Evolutionary conservation across 2,797 vertebrate species (phyloP).

Genomic region (Epinephelus malabaricus): DNA sequence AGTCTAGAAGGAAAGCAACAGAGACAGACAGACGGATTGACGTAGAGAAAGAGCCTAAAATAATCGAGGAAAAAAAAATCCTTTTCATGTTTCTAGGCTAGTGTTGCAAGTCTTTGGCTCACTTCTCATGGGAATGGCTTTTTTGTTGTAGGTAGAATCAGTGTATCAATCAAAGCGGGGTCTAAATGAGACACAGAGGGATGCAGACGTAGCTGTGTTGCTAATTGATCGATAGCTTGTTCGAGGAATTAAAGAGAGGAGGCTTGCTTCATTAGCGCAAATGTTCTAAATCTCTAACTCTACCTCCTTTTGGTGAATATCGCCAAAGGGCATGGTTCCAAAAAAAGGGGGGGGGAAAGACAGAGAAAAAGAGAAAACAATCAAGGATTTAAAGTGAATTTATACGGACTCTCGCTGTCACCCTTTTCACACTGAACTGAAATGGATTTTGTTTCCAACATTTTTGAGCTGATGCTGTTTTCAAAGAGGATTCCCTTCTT

Average conservation of each 20-base stretch:
- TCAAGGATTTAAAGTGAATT: constrained; percentile 68
- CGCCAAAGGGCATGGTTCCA: constrained; percentile 70
- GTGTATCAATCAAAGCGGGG: constrained; percentile 84
- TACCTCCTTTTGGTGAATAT: constrained; percentile 63
- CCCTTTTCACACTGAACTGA: constrained; percentile 63
- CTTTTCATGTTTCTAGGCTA: constrained; percentile 73
- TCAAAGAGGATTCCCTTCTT: constrained; percentile 58
- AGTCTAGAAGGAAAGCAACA: constrained; percentile 67
- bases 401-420: constrained; percentile 37
- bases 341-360: not conserved
- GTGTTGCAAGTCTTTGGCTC: constrained; percentile 69
- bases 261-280: constrained; percentile 82
- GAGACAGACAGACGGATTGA: constrained; percentile 42
- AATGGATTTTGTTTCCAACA: constrained; percentile 60
- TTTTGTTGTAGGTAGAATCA: constrained; percentile 82
- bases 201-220: constrained; percentile 76
- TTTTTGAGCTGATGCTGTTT: constrained; percentile 58
- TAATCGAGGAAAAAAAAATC: constrained; percentile 33
- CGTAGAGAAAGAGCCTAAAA: constrained; percentile 16
- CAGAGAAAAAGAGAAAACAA: constrained; percentile 27
- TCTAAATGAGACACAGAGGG: constrained; percentile 88
- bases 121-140: constrained; percentile 77
- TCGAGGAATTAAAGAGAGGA: constrained; percentile 84
- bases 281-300: constrained; percentile 75
- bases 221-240: constrained; percentile 86